Base-by-base conservation (phyloP, 2,113 vertebrate species). In the Etheostoma spectabile region DNA sequence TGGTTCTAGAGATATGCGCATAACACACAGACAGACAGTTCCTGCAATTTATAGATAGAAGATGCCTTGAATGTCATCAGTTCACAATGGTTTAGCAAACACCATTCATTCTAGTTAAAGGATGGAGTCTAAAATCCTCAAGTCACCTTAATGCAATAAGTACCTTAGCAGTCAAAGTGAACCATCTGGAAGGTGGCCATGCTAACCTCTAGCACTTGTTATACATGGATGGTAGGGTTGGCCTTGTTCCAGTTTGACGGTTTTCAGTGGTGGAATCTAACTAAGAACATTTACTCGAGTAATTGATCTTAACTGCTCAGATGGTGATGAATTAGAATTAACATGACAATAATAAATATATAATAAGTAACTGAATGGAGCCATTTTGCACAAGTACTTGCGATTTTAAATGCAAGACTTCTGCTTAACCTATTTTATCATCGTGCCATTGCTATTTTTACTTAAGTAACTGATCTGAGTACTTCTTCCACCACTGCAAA, bases 171-270 rank as follows among this genome's bases (percentile, higher is more conserved):
- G 49, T 46, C n/a, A 1, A 10, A 24, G 45, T 66, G 52, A 51
- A 19, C 33, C 22, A 77, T 15, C 19, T 78, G 53, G 81, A 60
- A 21, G 33, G 22, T 2, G 1, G 52, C 67, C 74, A 71, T 33
- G 45, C 13, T 46, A 51, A 66, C 48, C 55, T 12, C 24, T 15
- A 35, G 51, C 51, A 21, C 59, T 70, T 51, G 53, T 71, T 66
- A 27, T 22, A 42, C 57, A 38, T 75, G 38, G 5, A 52, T 51
- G 18, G 7, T 5, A 4, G 21, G 5, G 2, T 22, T 76, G 77
- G 66, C 19, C 13, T 27, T 27, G 7, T 48, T 56, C 38, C 73
- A 61, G 53, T 30, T 53, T 52, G 2, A 30, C 52, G 13, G 30
- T 30, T 30, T 30, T 30, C 68, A 52, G 18, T 5, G 11, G 27